Evolutionary conservation across 2,797 vertebrate genomes (phyloP).

Genomic region (Schizopygopsis pylzovi): DNA sequence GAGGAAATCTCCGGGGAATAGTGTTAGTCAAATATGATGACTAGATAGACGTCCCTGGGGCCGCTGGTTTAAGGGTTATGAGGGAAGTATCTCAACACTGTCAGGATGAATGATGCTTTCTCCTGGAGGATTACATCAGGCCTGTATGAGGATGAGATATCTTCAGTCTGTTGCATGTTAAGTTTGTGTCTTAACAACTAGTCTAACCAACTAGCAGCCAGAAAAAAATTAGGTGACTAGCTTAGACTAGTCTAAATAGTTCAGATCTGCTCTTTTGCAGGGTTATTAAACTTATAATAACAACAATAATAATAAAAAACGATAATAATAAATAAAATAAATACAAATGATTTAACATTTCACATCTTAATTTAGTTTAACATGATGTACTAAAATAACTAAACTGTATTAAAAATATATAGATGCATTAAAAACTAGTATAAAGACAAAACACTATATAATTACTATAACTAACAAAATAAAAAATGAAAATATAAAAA

Average conservation of each 20-base stretch:
- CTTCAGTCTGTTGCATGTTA: background rate
- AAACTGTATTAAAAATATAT: background rate
- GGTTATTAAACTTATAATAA: background rate
- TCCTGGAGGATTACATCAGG: conserved; percentile 4
- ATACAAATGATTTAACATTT: too few relatives aligned
- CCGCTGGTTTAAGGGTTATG: conserved; percentile 43
- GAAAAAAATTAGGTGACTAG: background rate
- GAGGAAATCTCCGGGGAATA: background rate
- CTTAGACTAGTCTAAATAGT: background rate
- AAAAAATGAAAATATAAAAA: background rate
- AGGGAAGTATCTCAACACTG: conserved; percentile 60
- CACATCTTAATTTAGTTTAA: background rate
- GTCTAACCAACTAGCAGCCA: background rate
- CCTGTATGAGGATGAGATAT: background rate
- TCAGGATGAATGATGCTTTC: conserved; percentile 62
- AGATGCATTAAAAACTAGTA: too few relatives aligned
- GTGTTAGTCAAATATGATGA: conserved; percentile 48
- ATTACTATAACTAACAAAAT: background rate
- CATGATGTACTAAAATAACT: background rate
- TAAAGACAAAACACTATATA: background rate
- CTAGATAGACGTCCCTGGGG: conserved; percentile 49
- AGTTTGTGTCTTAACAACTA: background rate
- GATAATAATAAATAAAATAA: too few relatives aligned
- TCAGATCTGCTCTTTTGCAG: background rate
- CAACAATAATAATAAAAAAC: too few relatives aligned